Conservation (phyloP, 2,113 vertebrate species). For the Albula goreensis region DNA sequence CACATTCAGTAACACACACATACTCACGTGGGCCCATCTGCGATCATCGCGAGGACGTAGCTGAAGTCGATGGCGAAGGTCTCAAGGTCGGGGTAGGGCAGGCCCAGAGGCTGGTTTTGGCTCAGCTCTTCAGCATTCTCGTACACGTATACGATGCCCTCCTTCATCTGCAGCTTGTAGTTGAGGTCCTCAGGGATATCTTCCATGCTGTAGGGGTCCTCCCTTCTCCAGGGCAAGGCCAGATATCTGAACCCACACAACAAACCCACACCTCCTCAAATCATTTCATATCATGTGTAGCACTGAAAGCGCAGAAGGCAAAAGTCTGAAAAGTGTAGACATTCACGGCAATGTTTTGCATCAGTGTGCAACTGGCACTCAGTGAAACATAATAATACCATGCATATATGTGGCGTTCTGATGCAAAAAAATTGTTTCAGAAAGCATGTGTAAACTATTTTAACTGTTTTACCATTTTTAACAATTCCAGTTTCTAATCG, state of each 20-base stretch:
- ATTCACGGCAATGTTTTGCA: no score
- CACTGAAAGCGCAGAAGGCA: no score
- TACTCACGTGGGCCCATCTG: constrained; percentile 89
- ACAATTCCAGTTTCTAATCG: no score
- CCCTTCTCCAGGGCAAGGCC: constrained; percentile 74
- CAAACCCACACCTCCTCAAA: not conserved
- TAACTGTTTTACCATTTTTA: no score
- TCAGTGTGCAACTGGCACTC: no score
- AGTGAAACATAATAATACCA: no score
- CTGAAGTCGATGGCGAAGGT: constrained; percentile 93
- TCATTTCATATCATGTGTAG: no score
- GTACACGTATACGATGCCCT: constrained; percentile 88
- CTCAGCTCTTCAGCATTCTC: constrained; percentile 73
- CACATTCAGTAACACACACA: no score
- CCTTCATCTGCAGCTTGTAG: constrained; percentile 83
- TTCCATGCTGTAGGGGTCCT: constrained; percentile 84
- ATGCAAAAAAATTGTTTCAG: no score
- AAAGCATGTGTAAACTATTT: no score
- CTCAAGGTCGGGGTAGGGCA: constrained; percentile 93
- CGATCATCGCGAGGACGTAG: constrained; percentile 91
- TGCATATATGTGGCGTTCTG: no score
- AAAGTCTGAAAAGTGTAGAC: no score
- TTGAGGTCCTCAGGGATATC: constrained; percentile 85
- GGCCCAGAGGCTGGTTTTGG: constrained; percentile 73
- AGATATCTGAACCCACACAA: constrained; percentile 70